These are phyloP conservation scores for Pantelozetes paolii DNA, from an alignment of 2,888 invertebrate genomes.

Conservation along the genomic window DNA sequence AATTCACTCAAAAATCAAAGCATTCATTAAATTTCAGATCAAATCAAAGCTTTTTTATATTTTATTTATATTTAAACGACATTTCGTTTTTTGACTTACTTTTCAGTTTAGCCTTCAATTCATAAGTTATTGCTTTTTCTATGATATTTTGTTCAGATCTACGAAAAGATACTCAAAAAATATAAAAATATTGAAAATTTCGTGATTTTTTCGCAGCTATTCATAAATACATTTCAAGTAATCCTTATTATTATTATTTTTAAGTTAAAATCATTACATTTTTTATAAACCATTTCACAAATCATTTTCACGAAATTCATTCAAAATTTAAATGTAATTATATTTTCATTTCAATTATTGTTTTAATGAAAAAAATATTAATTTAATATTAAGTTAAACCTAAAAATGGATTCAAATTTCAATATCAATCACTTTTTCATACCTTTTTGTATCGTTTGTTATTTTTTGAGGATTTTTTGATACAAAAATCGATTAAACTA, in stretches of 20 bases:
- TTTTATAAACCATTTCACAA: not conserved
- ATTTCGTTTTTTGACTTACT: conserved; percentile 2
- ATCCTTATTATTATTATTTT: not conserved
- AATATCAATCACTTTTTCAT: conserved; percentile 15
- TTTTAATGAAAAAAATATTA: not conserved
- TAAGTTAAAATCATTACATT: not conserved
- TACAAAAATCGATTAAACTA: no score
- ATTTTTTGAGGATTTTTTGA: not conserved
- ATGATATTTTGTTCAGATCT: not conserved
- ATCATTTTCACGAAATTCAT: not conserved
- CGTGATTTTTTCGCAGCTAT: conserved; percentile 3
- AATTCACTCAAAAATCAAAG: not conserved
- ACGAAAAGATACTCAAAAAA: conserved; percentile 8
- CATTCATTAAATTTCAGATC: not conserved
- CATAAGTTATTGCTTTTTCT: not conserved
- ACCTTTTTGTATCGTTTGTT: not conserved
- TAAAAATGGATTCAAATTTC: not conserved
- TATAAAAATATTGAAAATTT: not conserved
- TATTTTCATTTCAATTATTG: not conserved
- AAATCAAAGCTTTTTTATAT: not conserved
- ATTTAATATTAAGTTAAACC: not conserved
- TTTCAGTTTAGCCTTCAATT: not conserved
- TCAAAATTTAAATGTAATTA: not conserved
- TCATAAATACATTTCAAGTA: not conserved
- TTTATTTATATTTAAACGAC: conserved; percentile 12